These are phyloP conservation scores for Okapia johnstoni DNA, from an alignment of 2,113 vertebrate genomes.

Conservation along the genomic window DNA sequence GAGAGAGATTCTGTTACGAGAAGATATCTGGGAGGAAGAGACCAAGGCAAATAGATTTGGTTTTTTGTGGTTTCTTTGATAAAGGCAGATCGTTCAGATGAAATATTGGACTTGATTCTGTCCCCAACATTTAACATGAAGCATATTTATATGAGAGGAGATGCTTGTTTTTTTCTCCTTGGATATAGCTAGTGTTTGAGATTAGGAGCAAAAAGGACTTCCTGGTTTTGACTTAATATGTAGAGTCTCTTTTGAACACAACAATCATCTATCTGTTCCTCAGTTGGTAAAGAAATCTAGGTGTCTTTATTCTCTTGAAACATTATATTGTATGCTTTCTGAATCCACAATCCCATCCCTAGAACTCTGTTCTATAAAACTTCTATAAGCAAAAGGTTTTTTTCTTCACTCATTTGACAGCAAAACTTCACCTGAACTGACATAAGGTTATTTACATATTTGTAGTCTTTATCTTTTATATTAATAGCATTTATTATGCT, in stretches of 20 bases:
- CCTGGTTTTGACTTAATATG: not conserved
- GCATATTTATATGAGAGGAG: not conserved
- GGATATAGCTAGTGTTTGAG: constrained; percentile 7
- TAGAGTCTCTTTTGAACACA: not conserved
- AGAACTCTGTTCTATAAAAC: not conserved
- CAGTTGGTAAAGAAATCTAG: not conserved
- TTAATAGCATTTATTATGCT: not conserved
- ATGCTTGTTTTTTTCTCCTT: not conserved
- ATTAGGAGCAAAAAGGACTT: not conserved
- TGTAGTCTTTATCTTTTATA: not conserved
- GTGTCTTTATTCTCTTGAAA: not conserved
- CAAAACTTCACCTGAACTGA: not conserved
- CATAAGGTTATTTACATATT: not conserved
- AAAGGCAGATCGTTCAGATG: not conserved
- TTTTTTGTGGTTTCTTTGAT: not conserved
- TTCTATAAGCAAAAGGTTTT: not conserved
- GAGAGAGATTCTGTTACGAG: not conserved
- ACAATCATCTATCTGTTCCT: not conserved
- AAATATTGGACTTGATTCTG: not conserved
- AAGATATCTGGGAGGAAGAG: not conserved
- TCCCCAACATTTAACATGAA: not conserved
- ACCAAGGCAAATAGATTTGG: not conserved
- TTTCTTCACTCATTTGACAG: not conserved
- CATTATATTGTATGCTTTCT: not conserved
- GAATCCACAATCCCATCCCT: not conserved